Evolutionary conservation across 2,797 vertebrate species (phyloP).

Genomic region (Cirrhinus molitorella): DNA sequence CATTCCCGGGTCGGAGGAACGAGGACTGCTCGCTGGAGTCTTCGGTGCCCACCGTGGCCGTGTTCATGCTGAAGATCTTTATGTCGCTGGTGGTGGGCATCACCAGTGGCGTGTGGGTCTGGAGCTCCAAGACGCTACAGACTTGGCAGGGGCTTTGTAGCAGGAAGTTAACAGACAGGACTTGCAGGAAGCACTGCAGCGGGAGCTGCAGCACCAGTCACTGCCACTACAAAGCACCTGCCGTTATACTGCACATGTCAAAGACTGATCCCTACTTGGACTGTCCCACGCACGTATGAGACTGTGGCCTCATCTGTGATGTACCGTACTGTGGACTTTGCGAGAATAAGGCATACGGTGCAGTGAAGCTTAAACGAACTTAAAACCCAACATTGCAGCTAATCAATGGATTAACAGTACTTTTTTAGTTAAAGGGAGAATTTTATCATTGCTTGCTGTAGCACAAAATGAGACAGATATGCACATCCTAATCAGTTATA

Average conservation of each 20-base stretch:
- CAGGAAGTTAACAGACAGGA: slow-evolving; percentile 89
- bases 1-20: slow-evolving; percentile 77
- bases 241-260: slow-evolving; percentile 91
- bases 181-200: slow-evolving; percentile 88
- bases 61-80: slow-evolving; percentile 99
- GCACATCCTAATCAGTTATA: slow-evolving; percentile 47
- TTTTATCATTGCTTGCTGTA: slow-evolving; percentile 72
- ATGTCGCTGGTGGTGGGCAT: slow-evolving; percentile 99
- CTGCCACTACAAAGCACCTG: slow-evolving; percentile 93
- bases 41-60: slow-evolving; percentile 92
- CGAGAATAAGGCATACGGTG: slow-evolving; percentile 21
- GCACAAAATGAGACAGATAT: slow-evolving; percentile 49
- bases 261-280: slow-evolving; percentile 93
- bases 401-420: slow-evolving; percentile 70
- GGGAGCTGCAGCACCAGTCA: slow-evolving; percentile 86
- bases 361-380: slow-evolving; percentile 58
- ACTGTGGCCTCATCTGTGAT: slow-evolving; percentile 47
- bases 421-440: slow-evolving; percentile 71
- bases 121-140: slow-evolving; percentile 99
- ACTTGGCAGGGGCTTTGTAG: slow-evolving; percentile 97
- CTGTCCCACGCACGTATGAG: slow-evolving; percentile 91
- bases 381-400: slow-evolving; percentile 60
- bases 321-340: slow-evolving; percentile 33
- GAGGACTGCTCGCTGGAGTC: slow-evolving; percentile 88
- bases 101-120: slow-evolving; percentile 98